Conservation (phyloP, 2,113 vertebrate genomes). For the human (Homo sapiens) region GRCh38 chrX:12700001-12700500, state of each 20-base stretch:
- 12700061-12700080: background rate
- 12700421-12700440: background rate
- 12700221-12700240: background rate
- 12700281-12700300: background rate
- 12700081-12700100: background rate
- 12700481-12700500: background rate
- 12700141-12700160: background rate
- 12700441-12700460: background rate
- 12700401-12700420: accelerated
- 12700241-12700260: background rate
- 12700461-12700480: background rate
- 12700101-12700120: background rate
- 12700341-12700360: background rate
- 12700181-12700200: background rate
- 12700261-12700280: background rate
- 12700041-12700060: background rate
- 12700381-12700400: background rate
- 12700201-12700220: background rate
- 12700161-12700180: background rate
- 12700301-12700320: background rate
- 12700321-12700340: background rate
- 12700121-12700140: background rate
- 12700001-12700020: background rate
- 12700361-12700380: background rate
- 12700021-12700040: background rate